Percentiles rank a stretch among this genome's conserved stretches.
Evolutionary conservation across 2,888 invertebrate genomes (phyloP).

Genomic region (Lottia scabra): DNA sequence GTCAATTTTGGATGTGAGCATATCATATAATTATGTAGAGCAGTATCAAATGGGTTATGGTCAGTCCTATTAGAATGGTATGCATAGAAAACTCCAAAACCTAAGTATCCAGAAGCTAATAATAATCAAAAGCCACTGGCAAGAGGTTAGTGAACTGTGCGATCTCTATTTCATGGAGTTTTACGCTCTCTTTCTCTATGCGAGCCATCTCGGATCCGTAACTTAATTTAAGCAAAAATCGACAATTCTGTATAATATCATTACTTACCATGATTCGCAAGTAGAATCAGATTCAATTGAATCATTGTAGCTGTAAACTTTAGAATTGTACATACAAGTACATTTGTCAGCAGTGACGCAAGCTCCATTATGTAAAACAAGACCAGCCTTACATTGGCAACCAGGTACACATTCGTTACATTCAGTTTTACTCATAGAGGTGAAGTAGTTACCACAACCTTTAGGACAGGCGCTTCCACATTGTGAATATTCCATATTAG

Average conservation of each 20-base stretch:
- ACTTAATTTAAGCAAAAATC: too few relatives aligned
- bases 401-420: conserved; percentile 23
- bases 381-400: conserved; percentile 24
- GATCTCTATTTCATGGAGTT: too few relatives aligned
- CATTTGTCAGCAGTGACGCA: conserved; percentile 38
- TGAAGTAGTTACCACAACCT: conserved; percentile 18
- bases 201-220: too few relatives aligned
- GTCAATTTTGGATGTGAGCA: too few relatives aligned
- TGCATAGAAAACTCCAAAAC: neutral
- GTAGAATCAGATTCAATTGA: neutral
- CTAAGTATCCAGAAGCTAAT: too few relatives aligned
- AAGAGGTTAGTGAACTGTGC: too few relatives aligned
- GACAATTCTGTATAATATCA: too few relatives aligned
- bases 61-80: neutral
- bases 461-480: conserved; percentile 23
- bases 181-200: too few relatives aligned
- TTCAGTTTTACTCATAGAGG: conserved; percentile 12
- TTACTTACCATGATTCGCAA: conserved; percentile 23
- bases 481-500: conserved; percentile 21
- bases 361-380: conserved; percentile 31
- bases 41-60: too few relatives aligned
- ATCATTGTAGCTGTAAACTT: conserved; percentile 7
- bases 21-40: too few relatives aligned
- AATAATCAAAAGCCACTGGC: too few relatives aligned
- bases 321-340: conserved; percentile 34